A percentile compares a stretch with the other conserved stretches of the same genome.
Evolutionary conservation across 2,113 vertebrate genomes (phyloP).

Genomic region (Malurus cyaneus): DNA sequence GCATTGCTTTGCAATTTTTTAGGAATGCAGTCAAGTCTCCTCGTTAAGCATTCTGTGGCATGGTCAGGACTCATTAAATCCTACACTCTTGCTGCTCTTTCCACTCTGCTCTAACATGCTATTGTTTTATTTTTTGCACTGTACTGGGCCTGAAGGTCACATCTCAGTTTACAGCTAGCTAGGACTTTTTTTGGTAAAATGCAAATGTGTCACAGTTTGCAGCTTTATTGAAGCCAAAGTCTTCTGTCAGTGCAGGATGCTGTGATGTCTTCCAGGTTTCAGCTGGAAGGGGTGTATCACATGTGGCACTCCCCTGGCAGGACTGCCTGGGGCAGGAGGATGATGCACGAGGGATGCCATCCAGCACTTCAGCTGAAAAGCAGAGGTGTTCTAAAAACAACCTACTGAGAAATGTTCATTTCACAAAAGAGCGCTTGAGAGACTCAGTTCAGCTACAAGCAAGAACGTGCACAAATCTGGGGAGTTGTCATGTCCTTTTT

Average conservation of each 20-base stretch:
- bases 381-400: background rate
- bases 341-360: background rate
- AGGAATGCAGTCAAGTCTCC: background rate
- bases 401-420: background rate
- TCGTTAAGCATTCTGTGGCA: background rate
- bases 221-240: background rate
- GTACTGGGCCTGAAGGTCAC: background rate
- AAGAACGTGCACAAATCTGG: background rate
- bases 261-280: background rate
- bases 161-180: background rate
- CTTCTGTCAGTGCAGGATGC: background rate
- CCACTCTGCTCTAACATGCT: background rate
- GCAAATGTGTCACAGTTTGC: background rate
- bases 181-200: background rate
- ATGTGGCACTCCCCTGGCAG: background rate
- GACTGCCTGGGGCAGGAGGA: background rate
- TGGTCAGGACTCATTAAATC: background rate
- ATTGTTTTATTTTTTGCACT: background rate
- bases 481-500: background rate
- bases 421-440: background rate
- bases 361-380: background rate
- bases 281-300: background rate
- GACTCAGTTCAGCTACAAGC: accelerated
- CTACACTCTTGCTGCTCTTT: background rate
- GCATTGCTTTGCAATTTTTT: background rate